These are phyloP conservation scores for Eilema caniola DNA, from an alignment of 2,888 invertebrate genomes.

Conservation along the genomic window DNA sequence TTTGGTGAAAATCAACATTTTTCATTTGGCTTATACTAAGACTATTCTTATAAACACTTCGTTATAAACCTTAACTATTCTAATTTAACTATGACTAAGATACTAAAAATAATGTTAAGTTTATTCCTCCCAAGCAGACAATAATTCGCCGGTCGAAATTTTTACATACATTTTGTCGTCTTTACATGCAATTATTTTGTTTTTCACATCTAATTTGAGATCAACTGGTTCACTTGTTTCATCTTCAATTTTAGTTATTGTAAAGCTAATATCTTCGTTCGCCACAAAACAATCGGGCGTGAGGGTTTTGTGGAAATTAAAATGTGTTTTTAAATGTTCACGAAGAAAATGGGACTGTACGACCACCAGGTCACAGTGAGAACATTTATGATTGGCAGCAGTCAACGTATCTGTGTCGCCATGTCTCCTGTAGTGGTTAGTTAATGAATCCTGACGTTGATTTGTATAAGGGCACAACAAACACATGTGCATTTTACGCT, in stretches of 20 bases:
- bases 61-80: conserved; percentile 44
- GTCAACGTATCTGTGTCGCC: conserved; percentile 86
- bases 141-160: conserved; percentile 77
- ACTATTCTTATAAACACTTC: conserved; percentile 45
- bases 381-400: conserved; percentile 89
- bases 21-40: conserved; percentile 65
- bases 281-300: conserved; percentile 88
- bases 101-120: conserved; percentile 23
- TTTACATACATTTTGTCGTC: conserved; percentile 79
- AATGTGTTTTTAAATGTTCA: conserved; percentile 94
- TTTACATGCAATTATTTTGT: conserved; percentile 61
- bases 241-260: conserved; percentile 82
- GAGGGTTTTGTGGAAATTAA: conserved; percentile 86
- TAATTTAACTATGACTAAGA: conserved; percentile 32
- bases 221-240: conserved; percentile 71
- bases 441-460: conserved; percentile 90
- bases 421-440: conserved; percentile 92
- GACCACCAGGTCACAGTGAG: conserved; percentile 94
- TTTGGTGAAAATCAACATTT: conserved; percentile 80
- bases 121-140: conserved; percentile 58
- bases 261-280: conserved; percentile 87
- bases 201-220: conserved; percentile 74
- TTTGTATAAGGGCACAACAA: conserved; percentile 93
- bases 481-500: conserved; percentile 90
- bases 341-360: conserved; percentile 91